These are phyloP conservation scores for Muntiacus muntjak DNA, from an alignment of 2,113 vertebrate genomes.

Conservation along the genomic window DNA sequence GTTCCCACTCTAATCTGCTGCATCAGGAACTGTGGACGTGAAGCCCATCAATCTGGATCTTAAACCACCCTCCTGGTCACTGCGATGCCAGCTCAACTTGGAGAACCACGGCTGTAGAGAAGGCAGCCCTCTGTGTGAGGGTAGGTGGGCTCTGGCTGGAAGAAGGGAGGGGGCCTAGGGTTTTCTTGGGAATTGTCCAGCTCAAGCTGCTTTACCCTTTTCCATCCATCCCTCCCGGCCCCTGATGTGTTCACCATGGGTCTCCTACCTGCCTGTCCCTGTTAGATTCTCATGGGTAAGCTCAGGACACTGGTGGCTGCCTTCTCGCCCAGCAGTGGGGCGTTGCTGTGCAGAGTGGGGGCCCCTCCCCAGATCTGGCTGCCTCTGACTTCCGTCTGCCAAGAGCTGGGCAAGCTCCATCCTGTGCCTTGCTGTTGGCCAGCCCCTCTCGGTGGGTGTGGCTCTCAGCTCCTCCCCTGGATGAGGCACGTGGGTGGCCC, in stretches of 20 bases:
- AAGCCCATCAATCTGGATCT: neutral
- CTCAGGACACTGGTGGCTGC: neutral
- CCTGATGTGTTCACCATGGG: neutral
- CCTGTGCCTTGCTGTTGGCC: neutral
- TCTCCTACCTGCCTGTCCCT: neutral
- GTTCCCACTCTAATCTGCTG: neutral
- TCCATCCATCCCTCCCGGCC: neutral
- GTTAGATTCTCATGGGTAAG: neutral
- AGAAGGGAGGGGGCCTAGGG: neutral
- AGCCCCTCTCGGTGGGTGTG: neutral
- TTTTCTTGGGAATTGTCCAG: neutral
- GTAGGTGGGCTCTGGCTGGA: too few relatives aligned
- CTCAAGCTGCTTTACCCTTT: neutral
- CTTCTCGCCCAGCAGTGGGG: neutral
- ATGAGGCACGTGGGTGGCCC: neutral
- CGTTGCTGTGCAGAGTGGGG: neutral
- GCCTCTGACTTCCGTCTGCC: neutral
- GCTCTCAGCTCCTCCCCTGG: neutral
- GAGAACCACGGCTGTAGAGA: neutral
- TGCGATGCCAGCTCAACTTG: neutral
- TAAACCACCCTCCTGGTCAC: neutral
- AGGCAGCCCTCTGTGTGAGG: fast-evolving
- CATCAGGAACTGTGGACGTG: neutral
- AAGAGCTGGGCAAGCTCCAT: neutral
- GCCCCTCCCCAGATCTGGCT: neutral